Base-by-base conservation (phyloP, 2,888 invertebrate species). In the Eilema griseolum region DNA sequence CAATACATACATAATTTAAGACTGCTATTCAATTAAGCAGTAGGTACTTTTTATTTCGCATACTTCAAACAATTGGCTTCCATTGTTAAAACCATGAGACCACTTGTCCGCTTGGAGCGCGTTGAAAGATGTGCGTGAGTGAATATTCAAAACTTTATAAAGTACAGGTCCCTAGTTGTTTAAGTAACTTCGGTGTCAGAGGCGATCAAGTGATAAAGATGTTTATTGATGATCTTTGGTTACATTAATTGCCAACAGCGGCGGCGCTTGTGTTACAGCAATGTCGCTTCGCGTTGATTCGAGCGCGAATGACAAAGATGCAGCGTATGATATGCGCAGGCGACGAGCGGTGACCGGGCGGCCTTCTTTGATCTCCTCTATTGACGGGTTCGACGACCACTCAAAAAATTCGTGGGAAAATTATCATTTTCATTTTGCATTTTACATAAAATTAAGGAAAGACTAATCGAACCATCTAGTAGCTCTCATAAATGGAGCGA, bases 161-260 rank as follows among this genome's bases (percentile, higher is more conserved):
- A 85, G 84, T 87, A 86, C 84, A 82, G 89, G 89, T 85, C 86
- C 88, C 89, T 90, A 88, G 91, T 89, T 89, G 89, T 92, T 79
- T 91, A 90, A 92, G 90, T 89, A 88, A 90, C 85, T 86, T 80
- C 84, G 86, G 87, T 91, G 93, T 93, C 93, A 89, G 88, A 87
- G 86, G 86, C 90, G 95, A 95, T 95, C 93, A 92, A 92, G 92
- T 93, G 95, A 95, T 95, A 94, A 94, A 93, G 90, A 89, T 92
- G 92, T 93, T 93, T 94, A 95, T 94, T 95, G 93, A 95, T 95
- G 94, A 94, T 95, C 93, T 93, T 93, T 88, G 86, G 90, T 89
- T 88, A 90, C 93, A 92, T 93, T 95, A 95, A 95, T 94, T 94
- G 95, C 94, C 90, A 90, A 89, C 91, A 89, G 89, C 91, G 91